Evolutionary conservation across 1,140 invertebrate species (phyloP).

Genomic region (Asbolus verrucosus): DNA sequence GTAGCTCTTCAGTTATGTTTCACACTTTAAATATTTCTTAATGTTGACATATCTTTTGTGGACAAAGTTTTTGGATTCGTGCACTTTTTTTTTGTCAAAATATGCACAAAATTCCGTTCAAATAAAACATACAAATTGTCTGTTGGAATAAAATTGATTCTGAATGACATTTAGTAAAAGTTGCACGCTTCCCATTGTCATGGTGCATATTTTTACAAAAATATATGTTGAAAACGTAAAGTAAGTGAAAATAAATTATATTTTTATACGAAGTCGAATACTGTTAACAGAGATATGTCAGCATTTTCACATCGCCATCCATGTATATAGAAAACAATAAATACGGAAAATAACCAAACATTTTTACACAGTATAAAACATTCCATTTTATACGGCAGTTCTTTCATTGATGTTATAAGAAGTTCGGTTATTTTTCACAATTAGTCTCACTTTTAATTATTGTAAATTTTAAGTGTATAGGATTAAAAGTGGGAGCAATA

Average conservation of each 20-base stretch:
- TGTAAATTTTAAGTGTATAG: conserved; percentile 56
- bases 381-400: conserved; percentile 61
- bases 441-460: conserved; percentile 52
- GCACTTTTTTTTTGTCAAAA: conserved; percentile 1
- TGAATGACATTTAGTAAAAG: not conserved
- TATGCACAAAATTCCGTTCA: not conserved
- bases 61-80: no score
- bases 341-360: conserved; percentile 61
- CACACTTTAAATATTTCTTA: conserved; percentile 41
- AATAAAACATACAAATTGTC: no score
- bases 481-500: conserved; percentile 60
- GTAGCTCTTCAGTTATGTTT: conserved; percentile 16
- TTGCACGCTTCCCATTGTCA: not conserved
- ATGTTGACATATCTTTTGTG: conserved; percentile 54
- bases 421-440: conserved; percentile 60
- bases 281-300: conserved; percentile 60
- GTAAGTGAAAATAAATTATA: conserved; percentile 57
- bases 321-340: conserved; percentile 54
- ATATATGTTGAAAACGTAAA: conserved; percentile 13
- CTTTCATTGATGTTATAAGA: conserved; percentile 24
- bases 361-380: conserved; percentile 59
- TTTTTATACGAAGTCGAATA: conserved; percentile 57
- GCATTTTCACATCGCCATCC: conserved; percentile 55
- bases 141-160: no score
- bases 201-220: not conserved